phyloP scores from a whole-genome alignment of 2,888 invertebrate genomes.

The Psylliodes chrysocephalus region DNA sequence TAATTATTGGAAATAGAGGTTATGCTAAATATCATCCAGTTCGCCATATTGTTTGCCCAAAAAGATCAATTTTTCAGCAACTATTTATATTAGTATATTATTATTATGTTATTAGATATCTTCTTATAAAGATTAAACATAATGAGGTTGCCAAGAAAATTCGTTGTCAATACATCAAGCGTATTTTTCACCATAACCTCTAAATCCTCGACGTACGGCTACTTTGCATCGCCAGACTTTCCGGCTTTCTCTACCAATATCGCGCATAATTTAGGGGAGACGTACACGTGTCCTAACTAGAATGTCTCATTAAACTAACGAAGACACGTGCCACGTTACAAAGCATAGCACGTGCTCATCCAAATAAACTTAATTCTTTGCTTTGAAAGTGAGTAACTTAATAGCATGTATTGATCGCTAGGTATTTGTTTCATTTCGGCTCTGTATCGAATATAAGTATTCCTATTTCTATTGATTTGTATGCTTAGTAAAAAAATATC shows the following conservation, averaged over 20 bases:
- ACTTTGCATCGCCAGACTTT: slow-evolving; percentile 1
- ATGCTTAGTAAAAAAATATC: too few species aligned
- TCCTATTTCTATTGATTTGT: too few species aligned
- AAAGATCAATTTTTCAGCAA: too few species aligned
- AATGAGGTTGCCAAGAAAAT: too few species aligned
- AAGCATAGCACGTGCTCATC: slow-evolving; percentile 50
- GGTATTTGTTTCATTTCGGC: slow-evolving; percentile 39
- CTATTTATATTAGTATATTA: too few species aligned
- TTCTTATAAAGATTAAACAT: too few species aligned
- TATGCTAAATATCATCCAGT: too few species aligned
- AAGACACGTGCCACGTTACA: slow-evolving; percentile 57
- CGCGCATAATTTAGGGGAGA: slow-evolving; percentile 48
- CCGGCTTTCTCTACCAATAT: slow-evolving; percentile 28
- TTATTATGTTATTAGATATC: too few species aligned
- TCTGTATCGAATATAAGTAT: too few species aligned
- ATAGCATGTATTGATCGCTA: slow-evolving; percentile 36
- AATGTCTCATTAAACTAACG: slow-evolving; percentile 61
- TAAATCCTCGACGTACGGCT: neutral
- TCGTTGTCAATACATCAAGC: too few species aligned
- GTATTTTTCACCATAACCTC: neutral
- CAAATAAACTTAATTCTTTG: slow-evolving; percentile 43
- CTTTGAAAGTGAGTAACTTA: slow-evolving; percentile 47
- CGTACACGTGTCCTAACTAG: slow-evolving; percentile 56
- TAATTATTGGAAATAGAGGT: too few species aligned
- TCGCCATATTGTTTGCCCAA: too few species aligned